A percentile compares a stretch with the other conserved stretches of the same genome.
Conservation (phyloP, 2,888 invertebrate species). For the Creontiades dilutus region DNA sequence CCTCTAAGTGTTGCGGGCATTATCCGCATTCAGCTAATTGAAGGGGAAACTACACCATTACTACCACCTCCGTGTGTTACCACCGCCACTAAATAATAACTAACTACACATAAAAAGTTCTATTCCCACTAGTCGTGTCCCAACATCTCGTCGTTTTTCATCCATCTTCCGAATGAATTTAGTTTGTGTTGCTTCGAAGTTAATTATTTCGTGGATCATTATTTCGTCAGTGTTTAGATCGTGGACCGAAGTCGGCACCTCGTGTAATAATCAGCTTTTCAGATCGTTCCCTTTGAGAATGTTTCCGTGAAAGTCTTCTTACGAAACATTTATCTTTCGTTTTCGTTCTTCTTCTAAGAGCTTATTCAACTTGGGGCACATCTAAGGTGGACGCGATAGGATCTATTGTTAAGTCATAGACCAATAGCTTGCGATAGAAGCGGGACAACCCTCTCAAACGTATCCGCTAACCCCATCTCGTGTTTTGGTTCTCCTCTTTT, state of each 20-base stretch:
- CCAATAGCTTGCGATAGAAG: conserved; percentile 29
- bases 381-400: not conserved
- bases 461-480: conserved; percentile 19
- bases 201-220: not conserved
- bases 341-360: not conserved
- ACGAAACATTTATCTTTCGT: conserved; percentile 30
- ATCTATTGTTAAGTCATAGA: conserved; percentile 36
- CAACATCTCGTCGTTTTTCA: too few species aligned
- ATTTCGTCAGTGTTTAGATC: not conserved
- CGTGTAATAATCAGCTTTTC: not conserved
- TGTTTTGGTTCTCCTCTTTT: conserved; percentile 3
- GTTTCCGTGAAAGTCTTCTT: conserved; percentile 18
- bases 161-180: too few species aligned
- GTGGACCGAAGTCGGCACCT: not conserved
- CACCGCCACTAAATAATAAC: too few species aligned
- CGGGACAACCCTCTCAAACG: conserved; percentile 19
- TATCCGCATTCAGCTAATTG: too few species aligned
- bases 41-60: too few species aligned
- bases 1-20: too few species aligned
- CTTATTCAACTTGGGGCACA: conserved; percentile 23
- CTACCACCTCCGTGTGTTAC: too few species aligned
- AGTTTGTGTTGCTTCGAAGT: too few species aligned
- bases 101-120: too few species aligned
- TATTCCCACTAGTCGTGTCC: too few species aligned
- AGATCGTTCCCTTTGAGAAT: not conserved